phyloP scores from a whole-genome alignment of 2,113 vertebrate genomes.

The Limnothrissa miodon region DNA sequence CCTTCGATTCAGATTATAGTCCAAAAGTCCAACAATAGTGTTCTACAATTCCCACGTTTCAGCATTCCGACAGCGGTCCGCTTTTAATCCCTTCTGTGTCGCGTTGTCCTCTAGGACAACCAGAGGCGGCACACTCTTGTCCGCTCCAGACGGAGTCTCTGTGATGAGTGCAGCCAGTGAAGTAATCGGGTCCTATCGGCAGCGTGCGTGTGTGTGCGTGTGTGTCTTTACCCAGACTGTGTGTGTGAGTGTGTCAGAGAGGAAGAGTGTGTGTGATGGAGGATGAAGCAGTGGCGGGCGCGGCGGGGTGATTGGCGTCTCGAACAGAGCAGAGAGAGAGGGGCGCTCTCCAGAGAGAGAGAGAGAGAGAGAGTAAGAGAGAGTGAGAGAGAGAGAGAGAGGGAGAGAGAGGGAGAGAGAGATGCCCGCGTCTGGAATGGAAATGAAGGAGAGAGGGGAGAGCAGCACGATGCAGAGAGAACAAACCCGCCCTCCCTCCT shows the following conservation, averaged over 20 bases:
- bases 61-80: neutral
- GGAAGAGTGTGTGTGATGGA: slow-evolving; percentile 32
- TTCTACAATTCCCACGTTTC: neutral
- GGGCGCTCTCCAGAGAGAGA: slow-evolving; percentile 30
- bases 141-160: neutral
- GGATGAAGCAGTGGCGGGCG: slow-evolving; percentile 29
- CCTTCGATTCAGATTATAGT: neutral
- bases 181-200: neutral
- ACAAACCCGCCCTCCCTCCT: slow-evolving; percentile 31
- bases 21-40: neutral
- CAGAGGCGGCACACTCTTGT: too few species aligned
- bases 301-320: slow-evolving; percentile 44
- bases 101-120: neutral
- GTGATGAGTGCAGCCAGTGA: neutral
- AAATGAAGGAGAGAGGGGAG: slow-evolving; percentile 46
- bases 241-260: neutral
- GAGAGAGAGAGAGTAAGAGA: neutral
- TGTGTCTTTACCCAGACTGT: neutral
- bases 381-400: slow-evolving; percentile 21
- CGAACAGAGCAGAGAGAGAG: slow-evolving; percentile 30
- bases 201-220: neutral
- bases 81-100: neutral
- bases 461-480: slow-evolving; percentile 46
- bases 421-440: slow-evolving; percentile 52
- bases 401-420: too few species aligned